These are phyloP conservation scores for Anguilla anguilla DNA, from an alignment of 2,797 vertebrate species.

Conservation along the genomic window DNA sequence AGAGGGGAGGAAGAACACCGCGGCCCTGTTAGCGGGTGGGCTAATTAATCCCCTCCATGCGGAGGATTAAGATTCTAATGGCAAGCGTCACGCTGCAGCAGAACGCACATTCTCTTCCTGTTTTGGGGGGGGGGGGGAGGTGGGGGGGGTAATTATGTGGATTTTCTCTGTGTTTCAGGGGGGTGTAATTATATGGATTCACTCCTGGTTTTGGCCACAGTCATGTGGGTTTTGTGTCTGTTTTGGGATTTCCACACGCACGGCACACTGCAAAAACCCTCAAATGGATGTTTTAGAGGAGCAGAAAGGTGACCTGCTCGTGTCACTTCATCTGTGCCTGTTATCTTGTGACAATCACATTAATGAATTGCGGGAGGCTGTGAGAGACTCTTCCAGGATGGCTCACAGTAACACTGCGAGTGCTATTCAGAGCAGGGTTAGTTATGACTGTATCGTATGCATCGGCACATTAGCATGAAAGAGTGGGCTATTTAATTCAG, in stretches of 20 bases:
- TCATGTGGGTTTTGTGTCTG: background rate
- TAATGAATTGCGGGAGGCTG: background rate
- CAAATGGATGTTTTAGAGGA: conserved; percentile 17
- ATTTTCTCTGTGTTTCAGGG: background rate
- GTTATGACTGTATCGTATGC: background rate
- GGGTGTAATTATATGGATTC: conserved; percentile 39
- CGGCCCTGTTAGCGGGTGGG: conserved; percentile 25
- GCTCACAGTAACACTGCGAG: no score
- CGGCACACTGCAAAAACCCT: background rate
- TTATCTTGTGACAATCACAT: conserved; percentile 4
- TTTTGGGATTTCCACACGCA: background rate
- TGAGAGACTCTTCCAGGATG: background rate
- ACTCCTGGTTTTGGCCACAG: background rate
- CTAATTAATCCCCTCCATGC: conserved; percentile 51
- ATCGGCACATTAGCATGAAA: background rate
- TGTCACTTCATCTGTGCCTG: conserved; percentile 22
- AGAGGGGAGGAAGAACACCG: conserved; percentile 3
- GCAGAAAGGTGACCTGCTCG: background rate
- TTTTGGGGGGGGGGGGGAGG: conserved; percentile 59
- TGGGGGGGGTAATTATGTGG: conserved; percentile 38
- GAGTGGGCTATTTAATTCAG: background rate
- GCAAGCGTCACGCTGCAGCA: conserved; percentile 40
- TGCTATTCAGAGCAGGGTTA: background rate
- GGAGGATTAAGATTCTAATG: conserved; percentile 53
- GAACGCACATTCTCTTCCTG: conserved; percentile 60